A percentile compares a stretch with the other conserved stretches of the same genome.
phyloP scores from a whole-genome alignment of 2,888 invertebrate genomes.

The Ganaspis brasiliensis region DNA sequence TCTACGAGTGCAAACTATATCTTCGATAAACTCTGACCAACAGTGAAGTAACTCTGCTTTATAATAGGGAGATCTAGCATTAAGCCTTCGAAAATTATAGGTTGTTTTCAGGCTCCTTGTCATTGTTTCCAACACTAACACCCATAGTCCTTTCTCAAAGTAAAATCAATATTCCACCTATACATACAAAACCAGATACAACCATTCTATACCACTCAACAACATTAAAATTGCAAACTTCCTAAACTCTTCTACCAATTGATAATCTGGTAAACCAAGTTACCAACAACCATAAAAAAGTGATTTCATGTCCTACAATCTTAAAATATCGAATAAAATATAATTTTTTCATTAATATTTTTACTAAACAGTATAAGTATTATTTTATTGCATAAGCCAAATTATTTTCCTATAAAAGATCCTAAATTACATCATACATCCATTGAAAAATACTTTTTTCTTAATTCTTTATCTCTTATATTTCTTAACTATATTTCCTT shows the following conservation, averaged over 20 bases:
- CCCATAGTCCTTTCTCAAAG: neutral
- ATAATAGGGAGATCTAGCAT: constrained; percentile 15
- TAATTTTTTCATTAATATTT: no score
- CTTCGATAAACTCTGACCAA: neutral
- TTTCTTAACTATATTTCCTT: neutral
- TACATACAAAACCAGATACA: neutral
- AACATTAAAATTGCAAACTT: neutral
- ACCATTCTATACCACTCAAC: neutral
- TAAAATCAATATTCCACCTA: constrained; percentile 1
- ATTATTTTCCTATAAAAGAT: no score
- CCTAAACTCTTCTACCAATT: neutral
- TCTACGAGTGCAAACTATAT: neutral
- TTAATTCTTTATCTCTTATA: neutral
- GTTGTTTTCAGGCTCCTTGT: constrained; percentile 10
- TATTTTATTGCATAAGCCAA: no score
- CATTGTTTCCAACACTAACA: constrained; percentile 3
- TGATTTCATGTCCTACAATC: no score
- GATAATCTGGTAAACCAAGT: no score
- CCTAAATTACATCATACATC: no score
- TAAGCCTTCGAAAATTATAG: constrained; percentile 17
- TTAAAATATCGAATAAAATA: no score
- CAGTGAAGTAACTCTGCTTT: neutral
- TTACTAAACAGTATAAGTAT: no score
- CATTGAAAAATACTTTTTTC: neutral
- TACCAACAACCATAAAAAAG: no score